These are phyloP conservation scores for Stenotaenia linearis DNA, from an alignment of 2,888 invertebrate species.

Conservation along the genomic window DNA sequence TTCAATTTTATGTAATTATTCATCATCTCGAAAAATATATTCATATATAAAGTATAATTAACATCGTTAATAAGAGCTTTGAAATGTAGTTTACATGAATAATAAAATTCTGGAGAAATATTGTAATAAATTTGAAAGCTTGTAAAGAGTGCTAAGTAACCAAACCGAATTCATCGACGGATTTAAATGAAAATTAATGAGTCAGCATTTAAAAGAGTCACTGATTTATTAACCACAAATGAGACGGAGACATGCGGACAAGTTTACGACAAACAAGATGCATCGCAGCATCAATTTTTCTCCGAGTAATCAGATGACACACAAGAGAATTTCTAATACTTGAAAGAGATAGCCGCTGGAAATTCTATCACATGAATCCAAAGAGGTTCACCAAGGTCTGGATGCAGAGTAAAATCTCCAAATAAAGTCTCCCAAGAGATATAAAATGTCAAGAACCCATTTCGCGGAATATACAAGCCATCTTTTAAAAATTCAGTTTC, in stretches of 20 bases:
- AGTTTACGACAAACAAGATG: neutral
- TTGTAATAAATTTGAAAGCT: no score
- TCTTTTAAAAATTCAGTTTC: neutral
- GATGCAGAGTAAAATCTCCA: neutral
- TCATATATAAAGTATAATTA: neutral
- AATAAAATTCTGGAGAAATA: neutral
- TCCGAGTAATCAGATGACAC: neutral
- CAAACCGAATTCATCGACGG: no score
- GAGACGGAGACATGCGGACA: neutral
- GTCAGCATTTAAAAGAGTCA: no score
- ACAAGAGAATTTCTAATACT: neutral
- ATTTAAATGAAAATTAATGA: no score
- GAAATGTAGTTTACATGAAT: neutral
- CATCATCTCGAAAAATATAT: neutral
- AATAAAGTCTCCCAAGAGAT: neutral
- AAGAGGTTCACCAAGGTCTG: neutral
- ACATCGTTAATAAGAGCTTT: neutral
- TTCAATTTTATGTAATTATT: neutral
- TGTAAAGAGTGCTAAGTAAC: no score
- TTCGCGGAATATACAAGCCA: neutral
- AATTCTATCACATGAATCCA: neutral
- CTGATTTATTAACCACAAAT: neutral
- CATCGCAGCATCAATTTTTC: neutral
- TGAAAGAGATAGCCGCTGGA: neutral
- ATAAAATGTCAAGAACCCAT: constrained; percentile 4